These are phyloP conservation scores for Babylonia areolata DNA, from an alignment of 1,140 invertebrate genomes.

Conservation along the genomic window DNA sequence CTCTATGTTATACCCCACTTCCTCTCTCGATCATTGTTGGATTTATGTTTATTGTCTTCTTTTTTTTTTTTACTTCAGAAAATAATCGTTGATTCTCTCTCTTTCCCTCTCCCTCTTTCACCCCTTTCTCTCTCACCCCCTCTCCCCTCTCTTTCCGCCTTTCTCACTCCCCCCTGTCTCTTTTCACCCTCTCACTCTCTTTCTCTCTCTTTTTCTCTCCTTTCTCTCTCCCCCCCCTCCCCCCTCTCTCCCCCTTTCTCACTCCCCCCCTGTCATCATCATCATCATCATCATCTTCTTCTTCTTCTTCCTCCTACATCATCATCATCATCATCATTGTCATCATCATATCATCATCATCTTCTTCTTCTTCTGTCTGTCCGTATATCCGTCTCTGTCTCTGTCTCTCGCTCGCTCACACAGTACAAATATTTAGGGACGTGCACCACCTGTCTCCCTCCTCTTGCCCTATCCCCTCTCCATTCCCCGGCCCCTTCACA, in stretches of 20 bases:
- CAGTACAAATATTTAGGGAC: no score
- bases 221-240: no score
- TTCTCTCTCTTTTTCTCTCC: no score
- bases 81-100: neutral
- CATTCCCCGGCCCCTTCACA: no score
- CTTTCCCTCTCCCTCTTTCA: neutral
- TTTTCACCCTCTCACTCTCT: no score
- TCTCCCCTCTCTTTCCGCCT: neutral
- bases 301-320: slow-evolving; percentile 5
- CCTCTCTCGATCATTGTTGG: no score
- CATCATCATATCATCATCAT: neutral
- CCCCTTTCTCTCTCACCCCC: neutral
- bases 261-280: neutral
- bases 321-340: neutral
- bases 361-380: neutral
- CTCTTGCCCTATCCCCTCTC: no score
- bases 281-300: neutral
- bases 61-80: neutral
- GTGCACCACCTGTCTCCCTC: no score
- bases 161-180: no score
- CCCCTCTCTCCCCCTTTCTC: neutral
- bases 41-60: no score
- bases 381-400: neutral
- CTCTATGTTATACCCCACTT: no score
- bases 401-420: slow-evolving; percentile 12